A percentile compares a stretch with the other conserved stretches of the same genome.
Evolutionary conservation across 2,888 invertebrate genomes (phyloP).

Genomic region (Mimas tiliae): DNA sequence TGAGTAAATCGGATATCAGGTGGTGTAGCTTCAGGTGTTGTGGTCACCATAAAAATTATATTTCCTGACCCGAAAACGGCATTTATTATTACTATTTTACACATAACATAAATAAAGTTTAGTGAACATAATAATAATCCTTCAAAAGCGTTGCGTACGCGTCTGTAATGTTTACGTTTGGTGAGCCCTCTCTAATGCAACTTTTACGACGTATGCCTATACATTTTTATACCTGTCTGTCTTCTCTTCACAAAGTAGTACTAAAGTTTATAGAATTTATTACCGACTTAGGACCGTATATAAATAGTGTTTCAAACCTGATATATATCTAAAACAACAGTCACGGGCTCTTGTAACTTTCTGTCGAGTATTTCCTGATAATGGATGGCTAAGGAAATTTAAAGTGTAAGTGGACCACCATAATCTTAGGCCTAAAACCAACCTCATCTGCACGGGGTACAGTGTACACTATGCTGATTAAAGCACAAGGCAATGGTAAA

Average conservation of each 20-base stretch:
- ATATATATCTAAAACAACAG: neutral
- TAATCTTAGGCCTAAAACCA: no score
- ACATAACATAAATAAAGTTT: conserved; percentile 10
- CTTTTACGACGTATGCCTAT: conserved; percentile 54
- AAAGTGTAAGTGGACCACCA: no score
- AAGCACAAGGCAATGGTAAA: no score
- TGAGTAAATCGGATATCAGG: neutral
- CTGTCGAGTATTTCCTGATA: no score
- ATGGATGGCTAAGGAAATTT: no score
- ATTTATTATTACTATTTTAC: neutral
- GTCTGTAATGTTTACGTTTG: conserved; percentile 48
- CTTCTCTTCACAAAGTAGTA: conserved; percentile 31
- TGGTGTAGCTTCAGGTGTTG: neutral
- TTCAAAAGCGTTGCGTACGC: conserved; percentile 11
- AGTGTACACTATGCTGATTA: no score
- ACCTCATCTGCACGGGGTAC: no score
- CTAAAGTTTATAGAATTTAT: conserved; percentile 27
- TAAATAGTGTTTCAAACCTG: conserved; percentile 31
- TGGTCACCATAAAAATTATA: neutral
- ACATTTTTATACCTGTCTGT: conserved; percentile 50
- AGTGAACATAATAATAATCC: neutral
- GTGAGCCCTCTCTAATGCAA: conserved; percentile 53
- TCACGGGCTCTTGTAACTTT: neutral
- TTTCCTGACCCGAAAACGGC: neutral
- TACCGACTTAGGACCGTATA: conserved; percentile 23